Evolutionary conservation across 2,797 vertebrate genomes (phyloP), one percentile per base, ranked within the genome.

Genomic region (Pagetopsis macropterus): DNA sequence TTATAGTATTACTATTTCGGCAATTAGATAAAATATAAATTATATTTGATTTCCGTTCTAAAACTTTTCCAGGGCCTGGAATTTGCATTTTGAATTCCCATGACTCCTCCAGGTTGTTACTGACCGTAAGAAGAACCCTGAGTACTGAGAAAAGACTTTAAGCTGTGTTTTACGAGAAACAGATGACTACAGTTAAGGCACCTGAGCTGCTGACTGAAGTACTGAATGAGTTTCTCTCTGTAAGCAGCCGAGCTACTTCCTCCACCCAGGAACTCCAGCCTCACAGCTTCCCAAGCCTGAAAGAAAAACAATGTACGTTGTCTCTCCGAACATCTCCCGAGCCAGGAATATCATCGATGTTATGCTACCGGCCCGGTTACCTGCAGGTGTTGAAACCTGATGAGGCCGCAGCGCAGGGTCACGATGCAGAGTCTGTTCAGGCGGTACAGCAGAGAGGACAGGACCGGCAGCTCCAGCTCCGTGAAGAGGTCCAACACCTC

Each of bases 311-410:
- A 15, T 74, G 58, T 9, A n/a, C 58, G 23, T 0, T 23, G 5
- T 61, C 31, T 23, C 23, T 19, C 60, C 8, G 57, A 14, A 16
- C 13, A 17, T 23, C 17, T 37, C 17, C n/a, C 46, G 9, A 41
- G 11, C 11, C 13, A 40, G 37, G 2, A 60, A 33, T 60, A 23
- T 37, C 9, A 17, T 3, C 11, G n/a, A 52, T 48, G 37, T 40
- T 2, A 41, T 50, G 5, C 23, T 44, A 31, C 4, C 21, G 9
- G 6, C 15, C 17, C 14, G 41, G 40, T 59, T 90, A 98, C 98
- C 96, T 99, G 98, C 23, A 96, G 91, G 79, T 99, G 98, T 56
- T 94, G 96, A 88, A 98, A 99, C 72, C 94, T 95, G 41, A 99
- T 92, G 80, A 99, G 94, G 60, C 98, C 98, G 88, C 98, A 98